A percentile compares a stretch with the other conserved stretches of the same genome.
phyloP scores from a whole-genome alignment of 2,113 vertebrate species.

The Cygnus atratus region DNA sequence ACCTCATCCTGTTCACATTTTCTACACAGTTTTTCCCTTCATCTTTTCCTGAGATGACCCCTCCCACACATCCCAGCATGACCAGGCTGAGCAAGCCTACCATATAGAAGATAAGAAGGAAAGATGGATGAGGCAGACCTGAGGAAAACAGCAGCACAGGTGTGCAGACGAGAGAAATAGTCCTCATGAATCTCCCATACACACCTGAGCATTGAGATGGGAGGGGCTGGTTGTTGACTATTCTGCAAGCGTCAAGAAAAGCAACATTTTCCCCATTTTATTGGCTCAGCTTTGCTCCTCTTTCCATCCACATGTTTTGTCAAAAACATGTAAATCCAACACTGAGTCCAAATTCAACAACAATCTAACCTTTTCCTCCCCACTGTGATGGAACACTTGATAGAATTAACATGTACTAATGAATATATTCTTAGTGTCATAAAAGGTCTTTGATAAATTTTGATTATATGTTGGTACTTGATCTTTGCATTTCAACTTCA shows the following conservation, averaged over 20 bases:
- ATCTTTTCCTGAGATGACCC: background rate
- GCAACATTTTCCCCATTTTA: background rate
- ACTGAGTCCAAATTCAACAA: background rate
- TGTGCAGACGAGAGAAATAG: background rate
- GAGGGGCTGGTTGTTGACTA: background rate
- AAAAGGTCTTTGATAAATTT: constrained; percentile 24
- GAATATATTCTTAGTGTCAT: background rate
- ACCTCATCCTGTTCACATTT: background rate
- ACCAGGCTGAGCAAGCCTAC: background rate
- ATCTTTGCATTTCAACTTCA: background rate
- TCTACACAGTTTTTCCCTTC: background rate
- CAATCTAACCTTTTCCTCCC: constrained; percentile 8
- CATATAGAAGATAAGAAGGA: background rate
- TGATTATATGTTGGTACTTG: background rate
- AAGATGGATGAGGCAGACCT: background rate
- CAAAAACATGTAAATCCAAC: background rate
- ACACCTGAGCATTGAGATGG: background rate
- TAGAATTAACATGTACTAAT: constrained; percentile 15
- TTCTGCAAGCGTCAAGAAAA: background rate
- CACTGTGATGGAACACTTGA: background rate
- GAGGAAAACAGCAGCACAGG: background rate
- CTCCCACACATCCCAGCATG: background rate
- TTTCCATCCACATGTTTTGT: background rate
- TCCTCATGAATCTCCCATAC: rapidly evolving
- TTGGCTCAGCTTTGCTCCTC: background rate